phyloP scores from a whole-genome alignment of 2,113 vertebrate species.

The Perccottus glenii region DNA sequence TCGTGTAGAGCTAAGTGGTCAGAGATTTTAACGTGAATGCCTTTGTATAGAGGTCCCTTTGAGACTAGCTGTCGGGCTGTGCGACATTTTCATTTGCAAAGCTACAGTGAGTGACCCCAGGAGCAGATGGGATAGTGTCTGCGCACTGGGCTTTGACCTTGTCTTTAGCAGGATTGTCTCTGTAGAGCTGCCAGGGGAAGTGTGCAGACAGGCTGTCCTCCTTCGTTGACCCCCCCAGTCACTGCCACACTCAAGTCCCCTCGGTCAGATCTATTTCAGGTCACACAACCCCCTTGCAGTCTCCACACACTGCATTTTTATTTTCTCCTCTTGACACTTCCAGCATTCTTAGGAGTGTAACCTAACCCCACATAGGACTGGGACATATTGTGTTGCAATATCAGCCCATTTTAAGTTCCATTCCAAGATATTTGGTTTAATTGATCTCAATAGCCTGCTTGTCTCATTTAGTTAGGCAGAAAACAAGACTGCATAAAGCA shows the following conservation, averaged over 20 bases:
- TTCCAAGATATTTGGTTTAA: too few relatives aligned
- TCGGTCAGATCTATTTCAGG: slow-evolving; percentile 49
- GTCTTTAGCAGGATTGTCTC: slow-evolving; percentile 52
- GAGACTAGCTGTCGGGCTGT: slow-evolving; percentile 56
- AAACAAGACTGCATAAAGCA: too few relatives aligned
- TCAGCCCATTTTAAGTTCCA: too few relatives aligned
- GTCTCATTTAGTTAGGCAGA: too few relatives aligned
- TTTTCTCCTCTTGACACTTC: slow-evolving; percentile 31
- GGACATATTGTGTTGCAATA: not conserved
- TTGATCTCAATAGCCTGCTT: too few relatives aligned
- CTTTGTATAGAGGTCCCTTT: slow-evolving; percentile 31
- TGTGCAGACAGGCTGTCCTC: slow-evolving; percentile 46
- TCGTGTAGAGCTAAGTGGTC: slow-evolving; percentile 20
- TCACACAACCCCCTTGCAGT: slow-evolving; percentile 35
- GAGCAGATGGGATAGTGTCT: slow-evolving; percentile 57
- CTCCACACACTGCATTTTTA: slow-evolving; percentile 8
- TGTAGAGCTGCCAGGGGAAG: slow-evolving; percentile 57
- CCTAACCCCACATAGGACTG: slow-evolving; percentile 12
- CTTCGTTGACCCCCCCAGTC: slow-evolving; percentile 37
- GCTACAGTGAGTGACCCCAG: slow-evolving; percentile 40
- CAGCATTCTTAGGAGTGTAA: slow-evolving; percentile 28
- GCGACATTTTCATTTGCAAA: slow-evolving; percentile 72
- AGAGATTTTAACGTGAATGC: slow-evolving; percentile 36
- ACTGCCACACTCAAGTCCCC: slow-evolving; percentile 13
- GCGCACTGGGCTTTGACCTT: slow-evolving; percentile 61